phyloP scores from a whole-genome alignment of 2,797 vertebrate species.

The Platyrinchus mystaceus region DNA sequence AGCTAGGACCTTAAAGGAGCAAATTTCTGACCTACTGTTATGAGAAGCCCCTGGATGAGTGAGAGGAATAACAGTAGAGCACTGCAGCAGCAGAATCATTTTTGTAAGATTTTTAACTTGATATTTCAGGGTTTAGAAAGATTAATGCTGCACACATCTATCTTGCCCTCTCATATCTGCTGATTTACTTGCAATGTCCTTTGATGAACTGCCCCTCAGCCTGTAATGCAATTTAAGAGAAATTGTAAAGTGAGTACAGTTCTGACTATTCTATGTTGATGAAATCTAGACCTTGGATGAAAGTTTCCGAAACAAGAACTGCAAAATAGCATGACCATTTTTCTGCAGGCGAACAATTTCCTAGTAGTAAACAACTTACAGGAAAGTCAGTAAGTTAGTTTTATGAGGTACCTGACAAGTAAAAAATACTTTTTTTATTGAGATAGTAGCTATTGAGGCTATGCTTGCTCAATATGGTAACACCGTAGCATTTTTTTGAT shows the following conservation, averaged over 20 bases:
- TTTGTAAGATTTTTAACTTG: conserved; percentile 10
- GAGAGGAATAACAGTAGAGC: neutral
- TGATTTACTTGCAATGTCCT: neutral
- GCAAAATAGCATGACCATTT: neutral
- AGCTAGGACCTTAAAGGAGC: neutral
- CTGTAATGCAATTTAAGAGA: conserved; percentile 1
- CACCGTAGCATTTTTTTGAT: neutral
- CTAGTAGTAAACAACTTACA: neutral
- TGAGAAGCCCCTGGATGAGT: neutral
- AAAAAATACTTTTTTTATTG: neutral
- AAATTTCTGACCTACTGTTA: neutral
- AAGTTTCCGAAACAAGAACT: neutral
- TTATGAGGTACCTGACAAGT: neutral
- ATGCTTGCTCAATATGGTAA: neutral
- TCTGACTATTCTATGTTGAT: neutral
- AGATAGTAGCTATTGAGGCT: neutral
- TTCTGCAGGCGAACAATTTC: neutral
- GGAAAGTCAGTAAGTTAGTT: neutral
- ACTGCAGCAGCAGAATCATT: neutral
- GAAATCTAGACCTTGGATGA: neutral
- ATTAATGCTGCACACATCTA: neutral
- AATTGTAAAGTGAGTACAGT: neutral
- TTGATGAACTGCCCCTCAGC: neutral
- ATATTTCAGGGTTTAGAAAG: neutral
- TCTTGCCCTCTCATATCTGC: conserved; percentile 1